Percentiles rank a stretch among this genome's conserved stretches.
phyloP scores from a whole-genome alignment of 2,888 invertebrate species.

The Salticus scenicus region DNA sequence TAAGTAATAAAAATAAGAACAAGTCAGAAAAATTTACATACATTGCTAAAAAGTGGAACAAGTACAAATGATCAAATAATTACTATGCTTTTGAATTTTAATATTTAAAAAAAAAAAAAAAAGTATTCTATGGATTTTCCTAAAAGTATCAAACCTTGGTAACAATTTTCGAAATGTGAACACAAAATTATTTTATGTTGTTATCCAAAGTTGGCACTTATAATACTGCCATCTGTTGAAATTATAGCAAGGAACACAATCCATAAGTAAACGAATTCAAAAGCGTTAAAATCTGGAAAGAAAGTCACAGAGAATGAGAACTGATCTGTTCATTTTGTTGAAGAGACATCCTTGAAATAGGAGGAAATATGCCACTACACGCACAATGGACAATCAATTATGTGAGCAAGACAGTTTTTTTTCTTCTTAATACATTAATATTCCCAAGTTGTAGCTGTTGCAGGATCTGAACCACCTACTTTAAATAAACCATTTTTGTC shows the following conservation, averaged over 20 bases:
- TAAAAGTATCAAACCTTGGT: background rate
- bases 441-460: conserved; percentile 93
- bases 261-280: background rate
- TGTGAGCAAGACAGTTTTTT: conserved; percentile 57
- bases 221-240: conserved; percentile 50
- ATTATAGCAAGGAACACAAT: conserved; percentile 15
- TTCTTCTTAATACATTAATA: conserved; percentile 80
- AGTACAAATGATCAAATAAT: too few relatives aligned
- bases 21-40: background rate
- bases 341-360: conserved; percentile 42
- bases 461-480: conserved; percentile 85
- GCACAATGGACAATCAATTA: conserved; percentile 55
- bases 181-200: background rate
- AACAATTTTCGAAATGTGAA: background rate
- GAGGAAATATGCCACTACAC: conserved; percentile 55
- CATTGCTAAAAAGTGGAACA: background rate
- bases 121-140: background rate
- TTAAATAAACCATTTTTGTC: conserved; percentile 94
- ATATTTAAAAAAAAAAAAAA: too few relatives aligned
- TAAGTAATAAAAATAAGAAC: background rate
- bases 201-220: conserved; percentile 37
- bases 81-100: too few relatives aligned
- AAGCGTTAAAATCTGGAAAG: background rate
- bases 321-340: background rate
- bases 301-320: background rate